Conservation (phyloP, 2,888 invertebrate species). For the Dusona sp. region DNA sequence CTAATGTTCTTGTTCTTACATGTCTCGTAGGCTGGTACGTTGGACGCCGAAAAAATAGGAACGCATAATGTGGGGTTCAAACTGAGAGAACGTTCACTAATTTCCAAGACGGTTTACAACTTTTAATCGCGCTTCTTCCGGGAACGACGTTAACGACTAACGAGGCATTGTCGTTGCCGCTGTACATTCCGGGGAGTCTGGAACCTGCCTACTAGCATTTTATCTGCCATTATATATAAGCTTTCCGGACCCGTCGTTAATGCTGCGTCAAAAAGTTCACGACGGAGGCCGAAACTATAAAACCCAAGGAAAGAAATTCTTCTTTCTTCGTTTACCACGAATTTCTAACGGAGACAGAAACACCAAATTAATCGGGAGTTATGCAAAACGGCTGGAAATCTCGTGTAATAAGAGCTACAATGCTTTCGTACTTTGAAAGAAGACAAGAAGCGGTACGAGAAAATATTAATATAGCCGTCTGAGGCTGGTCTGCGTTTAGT, state of each 20-base stretch:
- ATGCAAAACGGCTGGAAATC: slow-evolving; percentile 46
- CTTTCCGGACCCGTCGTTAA: slow-evolving; percentile 53
- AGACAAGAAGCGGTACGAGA: not conserved
- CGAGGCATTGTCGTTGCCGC: slow-evolving; percentile 80
- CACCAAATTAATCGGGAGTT: slow-evolving; percentile 50
- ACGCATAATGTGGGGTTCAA: slow-evolving; percentile 37
- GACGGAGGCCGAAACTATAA: slow-evolving; percentile 16
- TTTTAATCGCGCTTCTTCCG: slow-evolving; percentile 80
- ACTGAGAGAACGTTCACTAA: slow-evolving; percentile 73
- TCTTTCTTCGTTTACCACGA: slow-evolving; percentile 11
- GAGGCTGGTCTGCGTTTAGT: slow-evolving; percentile 5
- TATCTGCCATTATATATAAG: slow-evolving; percentile 37
- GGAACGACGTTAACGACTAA: slow-evolving; percentile 78
- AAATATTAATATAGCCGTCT: slow-evolving; percentile 49
- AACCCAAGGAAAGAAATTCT: slow-evolving; percentile 15
- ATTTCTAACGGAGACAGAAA: slow-evolving; percentile 32
- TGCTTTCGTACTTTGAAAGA: not conserved
- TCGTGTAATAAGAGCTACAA: slow-evolving; percentile 37
- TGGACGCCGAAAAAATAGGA: slow-evolving; percentile 43
- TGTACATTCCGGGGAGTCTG: slow-evolving; percentile 50
- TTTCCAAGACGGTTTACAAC: slow-evolving; percentile 79
- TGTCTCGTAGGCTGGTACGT: slow-evolving; percentile 41
- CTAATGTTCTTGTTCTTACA: slow-evolving; percentile 66
- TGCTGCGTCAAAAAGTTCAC: slow-evolving; percentile 51
- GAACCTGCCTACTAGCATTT: slow-evolving; percentile 29